Percentiles rank a stretch among this genome's conserved stretches.
Evolutionary conservation across 2,797 vertebrate genomes (phyloP).

Genomic region (Decapterus maruadsi): DNA sequence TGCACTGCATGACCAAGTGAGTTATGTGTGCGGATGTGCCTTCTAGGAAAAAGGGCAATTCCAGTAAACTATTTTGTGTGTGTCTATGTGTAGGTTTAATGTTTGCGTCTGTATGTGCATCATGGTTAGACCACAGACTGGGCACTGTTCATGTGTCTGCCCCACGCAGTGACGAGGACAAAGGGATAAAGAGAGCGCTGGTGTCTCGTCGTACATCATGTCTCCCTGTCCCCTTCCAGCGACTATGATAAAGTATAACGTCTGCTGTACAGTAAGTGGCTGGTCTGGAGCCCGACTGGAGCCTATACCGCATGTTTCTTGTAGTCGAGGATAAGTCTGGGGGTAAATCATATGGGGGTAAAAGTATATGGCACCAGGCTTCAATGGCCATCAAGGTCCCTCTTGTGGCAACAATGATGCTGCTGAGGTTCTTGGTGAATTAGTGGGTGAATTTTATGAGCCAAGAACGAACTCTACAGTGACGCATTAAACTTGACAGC

Average conservation of each 20-base stretch:
- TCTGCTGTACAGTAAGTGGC: constrained; percentile 61
- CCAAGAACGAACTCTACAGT: constrained; percentile 31
- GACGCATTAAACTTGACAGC: constrained; percentile 47
- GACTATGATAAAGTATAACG: constrained; percentile 57
- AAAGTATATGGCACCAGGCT: constrained; percentile 30
- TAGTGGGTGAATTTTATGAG: constrained; percentile 40
- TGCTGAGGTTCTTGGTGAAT: constrained; percentile 46
- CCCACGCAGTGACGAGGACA: constrained; percentile 42
- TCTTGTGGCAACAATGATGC: constrained; percentile 48
- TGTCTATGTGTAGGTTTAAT: constrained; percentile 6
- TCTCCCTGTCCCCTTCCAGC: constrained; percentile 61
- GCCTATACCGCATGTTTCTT: constrained; percentile 50
- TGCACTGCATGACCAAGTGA: constrained; percentile 35
- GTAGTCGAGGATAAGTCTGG: constrained; percentile 33
- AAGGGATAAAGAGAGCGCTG: constrained; percentile 47
- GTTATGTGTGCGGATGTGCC: constrained; percentile 39
- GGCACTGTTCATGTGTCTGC: constrained; percentile 29
- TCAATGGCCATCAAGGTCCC: constrained; percentile 17
- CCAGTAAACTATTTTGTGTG: constrained; percentile 43
- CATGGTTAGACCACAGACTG: constrained; percentile 55
- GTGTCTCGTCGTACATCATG: constrained; percentile 53
- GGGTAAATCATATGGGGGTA: constrained; percentile 29
- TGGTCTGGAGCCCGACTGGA: constrained; percentile 55
- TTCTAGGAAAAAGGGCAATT: constrained; percentile 59
- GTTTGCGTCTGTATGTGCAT: constrained; percentile 21